These are phyloP conservation scores for Sinonovacula constricta DNA, from an alignment of 1,140 invertebrate species.

Conservation along the genomic window DNA sequence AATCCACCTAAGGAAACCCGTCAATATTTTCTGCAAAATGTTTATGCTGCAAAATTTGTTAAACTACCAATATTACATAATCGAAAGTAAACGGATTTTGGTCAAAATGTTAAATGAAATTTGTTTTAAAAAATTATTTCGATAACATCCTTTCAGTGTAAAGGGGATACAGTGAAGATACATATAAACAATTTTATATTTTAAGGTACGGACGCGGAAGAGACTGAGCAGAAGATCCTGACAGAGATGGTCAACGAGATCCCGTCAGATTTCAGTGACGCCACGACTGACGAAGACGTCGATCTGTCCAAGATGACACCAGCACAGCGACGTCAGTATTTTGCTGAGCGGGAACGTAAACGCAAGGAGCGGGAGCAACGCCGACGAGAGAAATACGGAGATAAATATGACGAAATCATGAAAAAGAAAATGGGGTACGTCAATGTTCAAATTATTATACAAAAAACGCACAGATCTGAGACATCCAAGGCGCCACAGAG, in stretches of 20 bases:
- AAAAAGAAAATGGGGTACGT: conserved; percentile 63
- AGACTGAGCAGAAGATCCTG: conserved; percentile 29
- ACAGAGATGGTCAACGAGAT: conserved; percentile 18
- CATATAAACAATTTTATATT: no score
- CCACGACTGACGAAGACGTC: conserved; percentile 57
- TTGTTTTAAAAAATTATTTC: no score
- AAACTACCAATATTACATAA: no score
- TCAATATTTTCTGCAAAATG: no score
- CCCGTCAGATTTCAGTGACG: conserved; percentile 54
- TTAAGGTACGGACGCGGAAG: conserved; percentile 26
- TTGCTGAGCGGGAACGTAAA: conserved; percentile 54
- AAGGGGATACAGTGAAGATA: no score
- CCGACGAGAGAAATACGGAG: conserved; percentile 68
- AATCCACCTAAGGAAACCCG: no score
- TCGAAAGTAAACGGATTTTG: no score
- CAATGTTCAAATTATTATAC: neutral
- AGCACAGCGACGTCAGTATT: conserved; percentile 63
- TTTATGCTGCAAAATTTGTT: no score
- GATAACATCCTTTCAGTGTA: no score
- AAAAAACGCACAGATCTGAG: neutral
- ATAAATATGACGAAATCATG: conserved; percentile 70
- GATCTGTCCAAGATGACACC: conserved; percentile 65
- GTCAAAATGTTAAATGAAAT: no score
- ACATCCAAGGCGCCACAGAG: no score
- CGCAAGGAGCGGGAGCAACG: conserved; percentile 59